Evolutionary conservation across 2,113 vertebrate species (phyloP), one percentile per base, ranked within the genome.

Genomic region (Coptodon bakossiorum): DNA sequence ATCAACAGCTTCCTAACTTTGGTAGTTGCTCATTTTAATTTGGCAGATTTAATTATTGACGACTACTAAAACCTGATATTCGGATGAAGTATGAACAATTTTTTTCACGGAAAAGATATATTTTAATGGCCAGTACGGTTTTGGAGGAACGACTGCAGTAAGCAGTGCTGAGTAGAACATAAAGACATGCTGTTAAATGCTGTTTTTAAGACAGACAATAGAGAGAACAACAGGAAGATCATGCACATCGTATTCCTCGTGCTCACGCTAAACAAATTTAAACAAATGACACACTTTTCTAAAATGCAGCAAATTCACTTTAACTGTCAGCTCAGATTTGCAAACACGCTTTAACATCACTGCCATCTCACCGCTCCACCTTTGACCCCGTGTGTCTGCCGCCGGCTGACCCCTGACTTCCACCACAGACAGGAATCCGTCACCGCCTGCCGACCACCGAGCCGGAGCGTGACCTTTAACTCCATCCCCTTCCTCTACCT

Each of bases 391-490:
- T 76, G 82, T 88, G 90, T 88, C 89, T 88, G 84, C 85, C 13
- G 7, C 80, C 73, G 10, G 14, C 54, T 3, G 88, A 93, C 86
- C 90, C 82, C 14, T 76, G 88, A 91, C 90, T 88, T 80, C 82
- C 19, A 17, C 45, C 79, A 17, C 88, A 90, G 83, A 93, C 92
- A 89, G 88, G 88, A 92, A 93, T 91, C 90, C 6, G 84, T 93
- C 88, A 78, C 86, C 68, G 66, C 56, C 78, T 36, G 56, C 80
- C 13, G 45, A 85, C 84, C 53, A 6, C 73, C 17, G 57, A 81
- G 36, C 78, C 68, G 2, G 34, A 73, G 34, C 52, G 1, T 9
- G 31, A 93, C 88, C 93, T 90, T 80, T 92, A 6, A 81, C 85
- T 88, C 80, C 1, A 56, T 73, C 88, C 29, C 86, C 85, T 82